These are phyloP conservation scores for Trissolcus basalis DNA, from an alignment of 1,140 invertebrate species.

Conservation along the genomic window DNA sequence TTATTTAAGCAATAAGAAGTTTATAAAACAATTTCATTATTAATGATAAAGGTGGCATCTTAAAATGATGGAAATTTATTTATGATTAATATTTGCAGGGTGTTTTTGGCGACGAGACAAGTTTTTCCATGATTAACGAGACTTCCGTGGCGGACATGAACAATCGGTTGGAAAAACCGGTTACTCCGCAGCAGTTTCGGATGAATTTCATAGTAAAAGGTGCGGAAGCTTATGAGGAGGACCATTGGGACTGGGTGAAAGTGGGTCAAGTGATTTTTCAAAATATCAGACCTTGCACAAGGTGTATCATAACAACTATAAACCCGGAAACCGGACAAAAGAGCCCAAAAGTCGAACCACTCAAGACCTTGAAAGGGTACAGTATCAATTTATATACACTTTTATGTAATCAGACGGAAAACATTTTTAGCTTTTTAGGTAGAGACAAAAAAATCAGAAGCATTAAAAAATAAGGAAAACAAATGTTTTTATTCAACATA, in stretches of 20 bases:
- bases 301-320: slow-evolving; percentile 80
- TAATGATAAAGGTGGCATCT: no score
- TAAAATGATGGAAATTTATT: neutral
- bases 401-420: slow-evolving; percentile 2
- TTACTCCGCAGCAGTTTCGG: slow-evolving; percentile 79
- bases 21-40: slow-evolving; percentile 6
- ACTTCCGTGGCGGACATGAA: slow-evolving; percentile 81
- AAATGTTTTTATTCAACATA: no score
- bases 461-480: no score
- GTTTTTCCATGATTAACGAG: slow-evolving; percentile 80
- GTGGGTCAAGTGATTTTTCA: slow-evolving; percentile 80
- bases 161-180: slow-evolving; percentile 74
- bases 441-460: no score
- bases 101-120: slow-evolving; percentile 78
- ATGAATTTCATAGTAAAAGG: slow-evolving; percentile 83
- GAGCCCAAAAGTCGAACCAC: slow-evolving; percentile 75
- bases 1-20: slow-evolving; percentile 21
- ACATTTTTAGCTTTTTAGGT: neutral
- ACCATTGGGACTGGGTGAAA: slow-evolving; percentile 82
- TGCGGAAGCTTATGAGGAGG: slow-evolving; percentile 80
- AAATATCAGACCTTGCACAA: slow-evolving; percentile 81
- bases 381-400: slow-evolving; percentile 26
- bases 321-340: slow-evolving; percentile 77
- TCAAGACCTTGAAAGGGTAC: slow-evolving; percentile 77
- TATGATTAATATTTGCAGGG: slow-evolving; percentile 72